Conservation (phyloP, 2,888 invertebrate genomes). For the Cryptus armator region DNA sequence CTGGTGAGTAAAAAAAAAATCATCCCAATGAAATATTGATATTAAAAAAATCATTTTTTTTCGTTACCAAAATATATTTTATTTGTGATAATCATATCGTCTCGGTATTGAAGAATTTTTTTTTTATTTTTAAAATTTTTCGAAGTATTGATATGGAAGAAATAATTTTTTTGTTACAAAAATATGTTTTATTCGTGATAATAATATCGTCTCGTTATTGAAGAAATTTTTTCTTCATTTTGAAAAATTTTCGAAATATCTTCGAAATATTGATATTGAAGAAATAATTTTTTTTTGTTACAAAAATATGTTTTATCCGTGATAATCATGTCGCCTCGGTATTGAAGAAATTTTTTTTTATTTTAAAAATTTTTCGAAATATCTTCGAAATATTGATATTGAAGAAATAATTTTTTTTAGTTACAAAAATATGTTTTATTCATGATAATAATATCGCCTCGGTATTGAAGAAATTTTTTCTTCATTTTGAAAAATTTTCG, state of each 20-base stretch:
- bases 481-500: background rate
- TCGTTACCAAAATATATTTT: background rate
- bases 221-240: background rate
- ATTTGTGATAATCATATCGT: too few species aligned
- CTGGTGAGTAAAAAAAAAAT: constrained; percentile 86
- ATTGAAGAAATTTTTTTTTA: too few species aligned
- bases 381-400: too few species aligned
- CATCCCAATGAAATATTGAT: too few species aligned
- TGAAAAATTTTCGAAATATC: background rate
- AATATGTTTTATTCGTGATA: background rate
- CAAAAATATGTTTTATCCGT: background rate
- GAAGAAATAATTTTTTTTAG: too few species aligned
- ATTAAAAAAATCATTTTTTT: background rate
- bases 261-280: too few species aligned
- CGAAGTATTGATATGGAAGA: too few species aligned
- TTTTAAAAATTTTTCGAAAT: too few species aligned
- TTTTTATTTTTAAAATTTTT: too few species aligned
- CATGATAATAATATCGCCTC: background rate
- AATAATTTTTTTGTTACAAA: background rate
- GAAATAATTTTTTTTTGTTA: background rate
- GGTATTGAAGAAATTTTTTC: background rate
- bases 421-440: background rate
- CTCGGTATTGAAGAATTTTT: too few species aligned
- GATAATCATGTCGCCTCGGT: too few species aligned
- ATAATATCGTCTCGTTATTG: background rate